Evolutionary conservation across 1,140 invertebrate species (phyloP), one percentile per base, ranked within the genome.

Genomic region (Eupeodes corollae): DNA sequence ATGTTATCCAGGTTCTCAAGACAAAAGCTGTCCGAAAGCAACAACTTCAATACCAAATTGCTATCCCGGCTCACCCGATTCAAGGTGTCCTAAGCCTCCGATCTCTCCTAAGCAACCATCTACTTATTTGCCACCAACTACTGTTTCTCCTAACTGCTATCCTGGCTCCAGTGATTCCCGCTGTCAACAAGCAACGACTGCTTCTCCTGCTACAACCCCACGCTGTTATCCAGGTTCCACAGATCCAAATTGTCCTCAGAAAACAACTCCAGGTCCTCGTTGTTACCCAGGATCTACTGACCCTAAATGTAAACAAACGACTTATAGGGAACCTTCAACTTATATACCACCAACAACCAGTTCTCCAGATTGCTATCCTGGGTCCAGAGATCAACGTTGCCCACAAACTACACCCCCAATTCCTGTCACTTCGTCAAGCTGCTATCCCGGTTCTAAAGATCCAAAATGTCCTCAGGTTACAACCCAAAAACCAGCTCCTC

Each of bases 51-150:
- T 5, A 26, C 21, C 21, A 26, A 26, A 8, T 26, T 26, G 73
- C 49, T 69, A 58, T 46, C 72, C 70, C 5, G 73, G 73, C 16
- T 70, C 69, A 5, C 55, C 55, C 13, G 68, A 73, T 49, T 63
- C 69, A 6, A 47, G 57, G 19, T 72, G 71, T 46, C 59, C 61
- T 1, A 57, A 54, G 46, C 50, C 59, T 21, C 12, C 14, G 67
- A 12, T 16, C 3, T 11, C 18, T 11, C 8, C 42, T 6, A 47
- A 53, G 37, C 51, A 49, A 38, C 42, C 64, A 44, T 65, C 67
- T n/a, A 74, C 73, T 56, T 75, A 73, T 52, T 57, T 58, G 48
- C 56, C 49, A 42, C 47, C 47, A 57, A 57, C 37, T 53, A 52
- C 49, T 48, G n/a, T 26, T 16, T 15, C 41, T 46, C 48, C 48